Evolutionary conservation across 2,888 invertebrate genomes (phyloP).

Genomic region (Cryptocheilus praepositus): DNA sequence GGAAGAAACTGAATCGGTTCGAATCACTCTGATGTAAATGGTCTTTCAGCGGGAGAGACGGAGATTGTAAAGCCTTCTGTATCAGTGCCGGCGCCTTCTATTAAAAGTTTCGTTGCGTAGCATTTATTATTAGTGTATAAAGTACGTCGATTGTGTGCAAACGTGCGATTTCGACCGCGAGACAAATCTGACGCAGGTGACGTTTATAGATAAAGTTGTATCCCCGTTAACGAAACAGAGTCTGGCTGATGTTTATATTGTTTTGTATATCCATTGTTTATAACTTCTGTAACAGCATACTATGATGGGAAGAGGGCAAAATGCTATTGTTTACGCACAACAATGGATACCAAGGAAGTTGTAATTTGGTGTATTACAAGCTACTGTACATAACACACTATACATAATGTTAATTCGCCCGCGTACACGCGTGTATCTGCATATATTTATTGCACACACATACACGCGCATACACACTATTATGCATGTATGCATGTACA

Average conservation of each 20-base stretch:
- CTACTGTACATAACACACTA: conserved; percentile 57
- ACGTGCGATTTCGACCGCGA: no score
- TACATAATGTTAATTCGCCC: conserved; percentile 40
- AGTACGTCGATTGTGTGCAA: no score
- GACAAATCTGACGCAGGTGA: no score
- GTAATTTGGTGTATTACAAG: conserved; percentile 40
- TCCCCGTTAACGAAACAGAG: no score
- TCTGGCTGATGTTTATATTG: background rate
- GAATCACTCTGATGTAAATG: no score
- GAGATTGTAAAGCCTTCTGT: no score
- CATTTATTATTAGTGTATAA: no score
- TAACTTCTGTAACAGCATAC: conserved; percentile 16
- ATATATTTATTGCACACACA: conserved; percentile 37
- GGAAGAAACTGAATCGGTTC: no score
- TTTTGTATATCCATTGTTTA: conserved; percentile 4
- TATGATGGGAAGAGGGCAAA: conserved; percentile 51
- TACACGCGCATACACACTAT: conserved; percentile 39
- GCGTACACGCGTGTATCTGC: conserved; percentile 11
- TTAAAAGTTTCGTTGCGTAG: no score
- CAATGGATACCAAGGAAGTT: conserved; percentile 53
- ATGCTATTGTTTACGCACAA: conserved; percentile 56
- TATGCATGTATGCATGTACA: conserved; percentile 37
- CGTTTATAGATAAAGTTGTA: no score
- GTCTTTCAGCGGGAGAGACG: no score
- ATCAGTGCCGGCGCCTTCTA: no score